These are phyloP conservation scores for Idaea biselata DNA, from an alignment of 2,888 invertebrate species.

Conservation along the genomic window DNA sequence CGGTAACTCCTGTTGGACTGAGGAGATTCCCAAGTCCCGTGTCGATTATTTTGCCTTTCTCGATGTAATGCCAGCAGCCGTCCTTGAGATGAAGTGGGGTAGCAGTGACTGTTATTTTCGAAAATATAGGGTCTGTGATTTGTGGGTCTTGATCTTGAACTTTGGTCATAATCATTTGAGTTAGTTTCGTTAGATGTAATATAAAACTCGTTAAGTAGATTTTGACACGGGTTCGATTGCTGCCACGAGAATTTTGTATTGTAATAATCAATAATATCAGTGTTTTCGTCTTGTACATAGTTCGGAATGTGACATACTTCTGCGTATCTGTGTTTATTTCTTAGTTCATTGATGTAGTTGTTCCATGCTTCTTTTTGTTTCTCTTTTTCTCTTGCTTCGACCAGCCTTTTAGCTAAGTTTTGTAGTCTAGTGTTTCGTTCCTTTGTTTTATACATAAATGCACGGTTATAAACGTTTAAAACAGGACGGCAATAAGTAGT, in stretches of 20 bases:
- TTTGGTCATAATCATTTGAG: conserved; percentile 9
- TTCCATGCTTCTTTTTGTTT: conserved; percentile 55
- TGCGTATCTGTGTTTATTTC: conserved; percentile 42
- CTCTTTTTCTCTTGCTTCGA: conserved; percentile 45
- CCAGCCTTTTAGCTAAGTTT: conserved; percentile 44
- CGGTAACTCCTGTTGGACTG: conserved; percentile 19
- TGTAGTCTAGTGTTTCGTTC: conserved; percentile 52
- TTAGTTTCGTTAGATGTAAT: conserved; percentile 15
- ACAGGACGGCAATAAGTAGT: conserved; percentile 50
- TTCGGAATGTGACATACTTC: conserved; percentile 14
- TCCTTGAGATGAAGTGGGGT: conserved; percentile 49
- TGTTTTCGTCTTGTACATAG: conserved; percentile 19
- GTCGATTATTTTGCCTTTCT: conserved; percentile 27
- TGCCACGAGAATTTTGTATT: conserved; percentile 29
- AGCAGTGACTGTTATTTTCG: conserved; percentile 35
- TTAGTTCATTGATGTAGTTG: conserved; percentile 58
- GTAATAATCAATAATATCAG: conserved; percentile 34
- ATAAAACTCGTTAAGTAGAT: conserved; percentile 42
- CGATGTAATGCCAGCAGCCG: conserved; percentile 37
- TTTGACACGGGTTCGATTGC: conserved; percentile 33
- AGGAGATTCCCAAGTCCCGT: conserved; percentile 11
- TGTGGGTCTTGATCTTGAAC: not conserved
- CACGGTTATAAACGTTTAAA: conserved; percentile 38
- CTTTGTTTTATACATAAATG: conserved; percentile 46
- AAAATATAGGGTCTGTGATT: conserved; percentile 17